Base-by-base conservation (phyloP, 2,888 invertebrate species). In the Diarsia mendica region DNA sequence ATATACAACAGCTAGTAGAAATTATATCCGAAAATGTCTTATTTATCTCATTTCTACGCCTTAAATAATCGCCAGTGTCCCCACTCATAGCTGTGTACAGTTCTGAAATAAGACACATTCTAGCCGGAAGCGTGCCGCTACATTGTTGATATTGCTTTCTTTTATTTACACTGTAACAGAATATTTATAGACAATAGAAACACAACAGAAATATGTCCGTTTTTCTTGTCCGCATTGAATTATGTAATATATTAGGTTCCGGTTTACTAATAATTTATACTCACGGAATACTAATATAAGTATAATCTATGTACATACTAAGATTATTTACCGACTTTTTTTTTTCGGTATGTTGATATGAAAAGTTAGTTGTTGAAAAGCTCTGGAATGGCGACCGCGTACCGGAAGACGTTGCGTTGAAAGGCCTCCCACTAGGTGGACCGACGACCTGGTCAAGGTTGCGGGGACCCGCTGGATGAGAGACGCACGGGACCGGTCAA, bases 61-160 rank as follows among this genome's bases (percentile, higher is more conserved):
- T 39, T 28, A 72, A 46, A 53, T 67, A 51, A 53, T 58, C 33
- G 13, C 61, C 6, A 39, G 10, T 49, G 66, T 46, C 63, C 46
- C n/a, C 63, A n/a, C n/a, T 44, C 46, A 28, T 67, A 58, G n/a
- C n/a, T 66, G 44, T 67, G 13, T 28, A 23, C 55, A 55, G 66
- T 44, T 78, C 53, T 79, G 67, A 72, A 67, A 55, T 72, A 71
- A 79, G 70, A 72, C 44, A 46, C 70, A 73, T 83, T 81, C 66
- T 73, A 39, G 60, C 13, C 67, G 44, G 60, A 72, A 79, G 67
- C 49, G 69, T 79, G 60, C 33, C 33, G 60, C 60, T 64, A 68
- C 55, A 67, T 67, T 67, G 79, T 79, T 61, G n/a, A 55, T 58
- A n/a, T 49, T 55, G 67, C 48, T 70, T 77, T 68, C 63, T 65